Evolutionary conservation across 2,888 invertebrate genomes (phyloP).

Genomic region (Cryptocheilus praepositus): DNA sequence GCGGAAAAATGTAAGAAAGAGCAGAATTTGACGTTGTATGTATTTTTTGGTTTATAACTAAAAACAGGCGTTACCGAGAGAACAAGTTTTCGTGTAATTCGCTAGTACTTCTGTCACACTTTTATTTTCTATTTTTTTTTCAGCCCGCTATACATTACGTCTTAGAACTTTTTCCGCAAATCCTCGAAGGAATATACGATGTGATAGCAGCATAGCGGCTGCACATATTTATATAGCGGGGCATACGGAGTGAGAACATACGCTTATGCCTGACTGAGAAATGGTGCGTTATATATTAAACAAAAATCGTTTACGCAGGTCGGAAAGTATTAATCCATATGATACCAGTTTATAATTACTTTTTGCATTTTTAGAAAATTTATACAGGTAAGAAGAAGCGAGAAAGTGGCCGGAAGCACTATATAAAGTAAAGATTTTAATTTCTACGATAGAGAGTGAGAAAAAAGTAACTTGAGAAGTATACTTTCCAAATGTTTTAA

Average conservation of each 20-base stretch:
- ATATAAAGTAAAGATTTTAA: conserved; percentile 7
- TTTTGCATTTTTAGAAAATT: conserved; percentile 44
- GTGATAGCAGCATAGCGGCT: conserved; percentile 32
- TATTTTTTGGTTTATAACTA: not conserved
- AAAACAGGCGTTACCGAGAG: conserved; percentile 2
- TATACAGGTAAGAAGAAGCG: conserved; percentile 20
- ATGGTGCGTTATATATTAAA: conserved; percentile 29
- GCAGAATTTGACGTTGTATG: not conserved
- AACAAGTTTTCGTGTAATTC: conserved; percentile 10
- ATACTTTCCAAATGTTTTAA: conserved; percentile 23
- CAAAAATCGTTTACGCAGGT: conserved; percentile 21
- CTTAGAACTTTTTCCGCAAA: conserved; percentile 25
- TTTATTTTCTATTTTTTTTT: conserved; percentile 3
- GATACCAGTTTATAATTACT: conserved; percentile 38
- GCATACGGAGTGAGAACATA: conserved; percentile 26
- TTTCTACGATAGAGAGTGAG: conserved; percentile 2
- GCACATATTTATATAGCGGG: conserved; percentile 27
- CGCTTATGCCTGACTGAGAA: conserved; percentile 29
- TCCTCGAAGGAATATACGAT: conserved; percentile 18
- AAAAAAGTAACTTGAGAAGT: conserved; percentile 1
- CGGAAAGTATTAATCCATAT: conserved; percentile 40
- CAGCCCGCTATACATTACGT: conserved; percentile 7
- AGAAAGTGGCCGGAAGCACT: conserved; percentile 8
- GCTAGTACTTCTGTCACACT: not conserved
- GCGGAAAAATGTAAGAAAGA: conserved; percentile 21